Evolutionary conservation across 1,140 invertebrate genomes (phyloP), one percentile per base, ranked within the genome.

Genomic region (Armadillidium nasatum): DNA sequence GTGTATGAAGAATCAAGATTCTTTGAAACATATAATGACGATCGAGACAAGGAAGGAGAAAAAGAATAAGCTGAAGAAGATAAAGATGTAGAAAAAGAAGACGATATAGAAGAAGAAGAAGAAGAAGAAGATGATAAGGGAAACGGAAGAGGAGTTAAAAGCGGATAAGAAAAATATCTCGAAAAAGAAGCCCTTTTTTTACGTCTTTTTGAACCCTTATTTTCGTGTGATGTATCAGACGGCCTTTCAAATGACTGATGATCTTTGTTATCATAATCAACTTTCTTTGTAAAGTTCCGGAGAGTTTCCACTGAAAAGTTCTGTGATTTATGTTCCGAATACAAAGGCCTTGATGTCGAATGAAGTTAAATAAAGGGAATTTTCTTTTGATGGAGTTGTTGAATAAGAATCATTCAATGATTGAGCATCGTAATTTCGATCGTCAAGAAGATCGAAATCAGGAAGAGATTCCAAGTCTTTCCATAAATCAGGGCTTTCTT

Each of bases 291-390:
- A 60, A 60, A 60, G 54, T 60, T 60, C 85, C 84, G 85, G 84
- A 72, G 84, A 82, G 60, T 83, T 83, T 82, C 84, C 83, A 82
- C 84, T 82, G 72, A 84, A 78, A 71, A 84, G 83, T 44, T 84
- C 82, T 45, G 82, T 80, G 69, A 83, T 84, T 69, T 82, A 81
- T 78, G 74, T 75, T 71, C 77, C 33, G 33, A 33, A 33, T 33
- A 33, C 33, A 33, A 33, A 33, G 33, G 33, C 33, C 33, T 33
- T 33, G 33, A 33, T 33, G 33, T 33, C 33, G 33, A 6, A n/a
- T 33, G 6, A 33, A 33, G 33, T 33, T 33, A 33, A 33, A 33
- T 33, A 33, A 33, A 33, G 33, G 6, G 33, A 33, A 33, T 33
- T 33, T 33, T 33, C 33, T 33, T 33, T 6, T 6, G 33, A 33